Conservation (phyloP, 2,797 vertebrate species). For the Anableps anableps region DNA sequence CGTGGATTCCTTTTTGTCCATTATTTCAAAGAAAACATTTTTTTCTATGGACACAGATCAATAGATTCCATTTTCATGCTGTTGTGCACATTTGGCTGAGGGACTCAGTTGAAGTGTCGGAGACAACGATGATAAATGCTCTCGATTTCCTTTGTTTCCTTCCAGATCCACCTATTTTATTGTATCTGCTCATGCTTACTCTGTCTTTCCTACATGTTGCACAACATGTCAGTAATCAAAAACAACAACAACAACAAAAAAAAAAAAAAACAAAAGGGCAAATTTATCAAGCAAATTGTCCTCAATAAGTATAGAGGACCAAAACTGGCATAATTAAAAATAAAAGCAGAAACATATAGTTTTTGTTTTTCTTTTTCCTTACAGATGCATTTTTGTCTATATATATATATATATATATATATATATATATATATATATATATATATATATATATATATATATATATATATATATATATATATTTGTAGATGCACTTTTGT, state of each 20-base stretch:
- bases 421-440: no score
- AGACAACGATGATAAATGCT: conserved; percentile 5
- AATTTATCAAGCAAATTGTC: background rate
- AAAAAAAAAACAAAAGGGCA: background rate
- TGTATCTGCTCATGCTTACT: conserved; percentile 27
- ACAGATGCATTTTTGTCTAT: no score
- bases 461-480: no score
- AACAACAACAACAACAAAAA: no score
- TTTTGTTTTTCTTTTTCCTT: no score
- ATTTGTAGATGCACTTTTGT: no score
- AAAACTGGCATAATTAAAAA: background rate
- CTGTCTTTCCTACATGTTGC: conserved; percentile 18
- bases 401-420: no score
- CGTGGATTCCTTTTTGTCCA: background rate
- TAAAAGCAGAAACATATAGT: no score
- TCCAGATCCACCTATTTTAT: background rate
- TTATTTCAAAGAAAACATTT: background rate
- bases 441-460: no score
- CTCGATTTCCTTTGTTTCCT: conserved; percentile 4
- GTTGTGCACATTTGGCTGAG: conserved; percentile 3
- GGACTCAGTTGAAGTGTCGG: conserved; percentile 2
- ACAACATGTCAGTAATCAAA: background rate
- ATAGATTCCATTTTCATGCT: conserved; percentile 8
- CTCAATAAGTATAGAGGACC: background rate
- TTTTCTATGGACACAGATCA: background rate